Percentiles rank a stretch among this genome's conserved stretches.
Conservation (phyloP, 2,888 invertebrate genomes). For the Schizaphis graminum region DNA sequence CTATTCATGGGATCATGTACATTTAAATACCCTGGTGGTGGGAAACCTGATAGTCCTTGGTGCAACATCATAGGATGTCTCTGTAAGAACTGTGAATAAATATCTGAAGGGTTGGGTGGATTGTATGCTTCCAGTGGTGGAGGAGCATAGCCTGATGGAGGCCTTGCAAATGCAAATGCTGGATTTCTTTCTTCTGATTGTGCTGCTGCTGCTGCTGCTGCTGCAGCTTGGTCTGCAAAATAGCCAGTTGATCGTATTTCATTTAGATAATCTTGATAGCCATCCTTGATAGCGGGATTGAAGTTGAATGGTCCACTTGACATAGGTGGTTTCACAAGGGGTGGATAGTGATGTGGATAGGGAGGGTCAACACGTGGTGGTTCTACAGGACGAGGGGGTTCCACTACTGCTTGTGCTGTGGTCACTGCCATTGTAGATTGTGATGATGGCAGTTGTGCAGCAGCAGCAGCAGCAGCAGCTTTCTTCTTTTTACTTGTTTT, state of each 20-base stretch:
- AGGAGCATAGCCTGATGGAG: slow-evolving; percentile 74
- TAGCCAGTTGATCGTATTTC: slow-evolving; percentile 74
- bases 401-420: slow-evolving; percentile 47
- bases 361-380: slow-evolving; percentile 33
- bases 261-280: slow-evolving; percentile 75
- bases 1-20: slow-evolving; percentile 79
- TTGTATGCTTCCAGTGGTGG: slow-evolving; percentile 72
- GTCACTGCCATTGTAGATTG: slow-evolving; percentile 36
- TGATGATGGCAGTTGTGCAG: slow-evolving; percentile 62
- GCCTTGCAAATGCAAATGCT: slow-evolving; percentile 72
- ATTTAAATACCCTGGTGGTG: slow-evolving; percentile 75
- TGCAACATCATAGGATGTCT: slow-evolving; percentile 72
- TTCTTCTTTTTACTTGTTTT: slow-evolving; percentile 65
- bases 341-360: slow-evolving; percentile 70
- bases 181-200: slow-evolving; percentile 65
- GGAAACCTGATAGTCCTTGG: slow-evolving; percentile 72
- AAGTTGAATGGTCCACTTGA: slow-evolving; percentile 89
- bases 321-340: slow-evolving; percentile 77
- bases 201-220: slow-evolving; percentile 71
- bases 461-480: slow-evolving; percentile 29
- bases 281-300: slow-evolving; percentile 77
- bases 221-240: slow-evolving; percentile 71
- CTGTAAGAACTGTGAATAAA: slow-evolving; percentile 79
- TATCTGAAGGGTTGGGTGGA: slow-evolving; percentile 70
- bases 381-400: slow-evolving; percentile 59